Evolutionary conservation across 2,113 vertebrate species (phyloP).

Genomic region (Labeo catla): DNA sequence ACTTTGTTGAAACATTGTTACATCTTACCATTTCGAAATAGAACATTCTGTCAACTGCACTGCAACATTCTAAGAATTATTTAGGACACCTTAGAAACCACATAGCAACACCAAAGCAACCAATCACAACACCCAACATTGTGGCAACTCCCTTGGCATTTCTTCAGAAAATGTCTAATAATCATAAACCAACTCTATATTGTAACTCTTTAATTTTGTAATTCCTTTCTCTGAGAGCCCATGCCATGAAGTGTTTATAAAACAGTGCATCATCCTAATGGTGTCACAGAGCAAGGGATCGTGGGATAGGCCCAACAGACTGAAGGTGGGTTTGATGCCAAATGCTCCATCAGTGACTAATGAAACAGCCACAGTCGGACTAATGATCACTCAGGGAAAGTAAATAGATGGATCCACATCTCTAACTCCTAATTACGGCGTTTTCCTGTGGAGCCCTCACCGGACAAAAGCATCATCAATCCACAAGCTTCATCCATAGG

Average conservation of each 20-base stretch:
- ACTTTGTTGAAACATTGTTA: not conserved
- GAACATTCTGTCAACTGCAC: not conserved
- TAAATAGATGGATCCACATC: constrained; percentile 77
- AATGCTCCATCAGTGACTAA: constrained; percentile 71
- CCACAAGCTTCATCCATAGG: constrained; percentile 13
- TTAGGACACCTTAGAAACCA: not conserved
- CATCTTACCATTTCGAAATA: not conserved
- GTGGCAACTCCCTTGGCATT: not conserved
- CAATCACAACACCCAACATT: not conserved
- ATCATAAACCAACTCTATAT: not conserved
- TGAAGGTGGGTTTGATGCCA: constrained; percentile 63
- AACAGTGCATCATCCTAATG: constrained; percentile 66
- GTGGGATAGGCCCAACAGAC: constrained; percentile 63
- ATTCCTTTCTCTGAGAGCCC: constrained; percentile 63
- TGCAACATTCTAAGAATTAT: not conserved
- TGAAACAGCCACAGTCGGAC: constrained; percentile 62
- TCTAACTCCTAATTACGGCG: constrained; percentile 74
- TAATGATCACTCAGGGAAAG: constrained; percentile 77
- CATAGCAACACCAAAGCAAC: not conserved
- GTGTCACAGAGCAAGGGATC: constrained; percentile 67
- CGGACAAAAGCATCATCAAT: constrained; percentile 70
- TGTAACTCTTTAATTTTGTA: not conserved
- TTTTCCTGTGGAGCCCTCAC: constrained; percentile 76
- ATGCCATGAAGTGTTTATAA: constrained; percentile 61
- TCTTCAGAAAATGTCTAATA: not conserved